These are phyloP conservation scores for Eristalinus aeneus DNA, from an alignment of 2,888 invertebrate species.

Conservation along the genomic window DNA sequence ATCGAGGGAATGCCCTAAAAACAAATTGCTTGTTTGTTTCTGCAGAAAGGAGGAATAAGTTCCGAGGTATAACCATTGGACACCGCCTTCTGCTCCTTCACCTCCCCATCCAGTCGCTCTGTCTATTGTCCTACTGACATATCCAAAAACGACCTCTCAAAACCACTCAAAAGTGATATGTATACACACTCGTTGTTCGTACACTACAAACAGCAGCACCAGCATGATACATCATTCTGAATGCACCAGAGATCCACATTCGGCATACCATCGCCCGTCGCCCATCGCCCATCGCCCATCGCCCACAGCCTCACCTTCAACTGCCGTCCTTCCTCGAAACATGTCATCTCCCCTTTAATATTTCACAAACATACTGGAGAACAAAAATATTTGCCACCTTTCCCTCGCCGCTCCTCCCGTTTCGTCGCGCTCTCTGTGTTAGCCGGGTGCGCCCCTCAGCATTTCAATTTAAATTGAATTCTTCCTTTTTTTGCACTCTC, in stretches of 20 bases:
- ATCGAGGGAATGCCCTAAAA: conserved; percentile 59
- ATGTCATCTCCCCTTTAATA: conserved; percentile 66
- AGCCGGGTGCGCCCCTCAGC: conserved; percentile 43
- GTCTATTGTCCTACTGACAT: conserved; percentile 63
- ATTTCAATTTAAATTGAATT: conserved; percentile 63
- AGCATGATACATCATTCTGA: conserved; percentile 37
- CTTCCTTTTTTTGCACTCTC: conserved; percentile 27
- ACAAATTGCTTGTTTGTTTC: conserved; percentile 60
- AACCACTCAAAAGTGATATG: conserved; percentile 63
- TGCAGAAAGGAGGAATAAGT: conserved; percentile 35
- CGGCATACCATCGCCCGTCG: not conserved
- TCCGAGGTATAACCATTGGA: conserved; percentile 58
- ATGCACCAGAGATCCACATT: conserved; percentile 51
- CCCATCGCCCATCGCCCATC: not conserved
- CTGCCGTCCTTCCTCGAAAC: conserved; percentile 32
- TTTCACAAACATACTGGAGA: conserved; percentile 63
- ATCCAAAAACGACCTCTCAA: conserved; percentile 62
- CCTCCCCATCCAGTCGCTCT: not conserved
- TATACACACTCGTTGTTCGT: conserved; percentile 41
- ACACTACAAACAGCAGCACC: conserved; percentile 36
- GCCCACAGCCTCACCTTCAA: not conserved
- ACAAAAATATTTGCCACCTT: conserved; percentile 59
- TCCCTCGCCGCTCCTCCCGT: not conserved
- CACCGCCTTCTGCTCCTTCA: not conserved
- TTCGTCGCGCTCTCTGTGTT: not conserved